These are phyloP conservation scores for Drosophila pseudotalamancana DNA, from an alignment of 2,888 invertebrate species.

Conservation along the genomic window DNA sequence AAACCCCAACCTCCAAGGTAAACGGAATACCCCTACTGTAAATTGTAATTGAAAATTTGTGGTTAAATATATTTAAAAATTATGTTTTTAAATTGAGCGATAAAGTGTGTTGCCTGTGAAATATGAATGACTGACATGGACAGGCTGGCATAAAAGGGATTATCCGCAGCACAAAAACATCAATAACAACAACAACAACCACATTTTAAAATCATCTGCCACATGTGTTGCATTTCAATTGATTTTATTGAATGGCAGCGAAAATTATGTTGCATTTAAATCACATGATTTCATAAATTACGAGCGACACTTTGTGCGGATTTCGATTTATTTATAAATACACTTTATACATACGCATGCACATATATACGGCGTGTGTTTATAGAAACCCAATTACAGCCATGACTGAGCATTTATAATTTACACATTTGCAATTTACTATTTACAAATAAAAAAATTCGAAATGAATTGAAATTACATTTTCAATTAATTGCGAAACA, in stretches of 20 bases:
- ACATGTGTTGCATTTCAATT: constrained; percentile 54
- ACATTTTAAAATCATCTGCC: constrained; percentile 21
- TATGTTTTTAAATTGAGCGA: constrained; percentile 40
- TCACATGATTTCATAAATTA: constrained; percentile 34
- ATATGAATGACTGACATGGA: constrained; percentile 50
- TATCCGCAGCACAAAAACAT: constrained; percentile 3
- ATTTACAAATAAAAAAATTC: constrained; percentile 6
- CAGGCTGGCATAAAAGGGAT: constrained; percentile 7
- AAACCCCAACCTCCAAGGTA: not conserved
- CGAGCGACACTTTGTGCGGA: constrained; percentile 17
- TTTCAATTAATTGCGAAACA: constrained; percentile 31
- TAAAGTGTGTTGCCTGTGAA: constrained; percentile 26
- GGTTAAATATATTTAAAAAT: constrained; percentile 33
- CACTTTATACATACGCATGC: not conserved
- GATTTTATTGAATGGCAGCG: constrained; percentile 30
- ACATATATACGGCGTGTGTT: not conserved
- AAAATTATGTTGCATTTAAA: constrained; percentile 39
- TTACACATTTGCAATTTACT: constrained; percentile 13
- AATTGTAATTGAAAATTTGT: constrained; percentile 53
- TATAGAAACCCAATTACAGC: constrained; percentile 14
- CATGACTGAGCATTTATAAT: constrained; percentile 16
- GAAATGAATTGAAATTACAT: constrained; percentile 38
- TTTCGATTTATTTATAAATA: constrained; percentile 38
- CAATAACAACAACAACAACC: constrained; percentile 3
- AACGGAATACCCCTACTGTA: constrained; percentile 7